These are phyloP conservation scores for Girardinichthys multiradiatus DNA, from an alignment of 2,113 vertebrate genomes.

Conservation along the genomic window DNA sequence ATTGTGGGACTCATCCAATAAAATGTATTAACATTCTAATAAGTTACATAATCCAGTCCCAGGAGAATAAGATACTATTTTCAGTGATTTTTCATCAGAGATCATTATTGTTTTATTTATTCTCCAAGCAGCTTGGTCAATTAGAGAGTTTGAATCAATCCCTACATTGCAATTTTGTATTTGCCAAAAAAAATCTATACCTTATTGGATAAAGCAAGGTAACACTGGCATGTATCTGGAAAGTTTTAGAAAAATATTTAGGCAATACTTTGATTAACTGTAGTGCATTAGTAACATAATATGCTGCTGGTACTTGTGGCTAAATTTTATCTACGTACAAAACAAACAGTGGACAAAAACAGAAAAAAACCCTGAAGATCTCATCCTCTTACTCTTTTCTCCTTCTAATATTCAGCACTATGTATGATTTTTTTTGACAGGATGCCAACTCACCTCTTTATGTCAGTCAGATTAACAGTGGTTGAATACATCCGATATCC, in stretches of 20 bases:
- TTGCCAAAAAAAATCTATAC: not conserved
- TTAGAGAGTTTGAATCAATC: not conserved
- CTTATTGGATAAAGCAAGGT: not conserved
- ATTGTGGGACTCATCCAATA: too few species aligned
- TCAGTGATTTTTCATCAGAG: not conserved
- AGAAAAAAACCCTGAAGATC: not conserved
- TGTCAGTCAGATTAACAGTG: not conserved
- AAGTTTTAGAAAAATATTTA: not conserved
- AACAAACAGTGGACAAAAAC: not conserved
- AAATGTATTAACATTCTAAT: too few species aligned
- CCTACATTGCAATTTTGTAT: not conserved
- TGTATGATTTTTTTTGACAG: not conserved
- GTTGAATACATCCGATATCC: not conserved
- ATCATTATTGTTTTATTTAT: not conserved
- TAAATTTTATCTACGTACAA: not conserved
- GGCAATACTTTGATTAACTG: not conserved
- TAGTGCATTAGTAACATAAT: not conserved
- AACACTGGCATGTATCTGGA: not conserved
- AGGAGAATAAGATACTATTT: not conserved
- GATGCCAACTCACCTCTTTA: not conserved
- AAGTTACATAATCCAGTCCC: too few species aligned
- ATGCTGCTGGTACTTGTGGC: not conserved
- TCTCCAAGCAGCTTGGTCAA: not conserved
- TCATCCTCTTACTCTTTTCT: not conserved
- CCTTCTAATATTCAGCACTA: not conserved